Percentiles rank a stretch among this genome's conserved stretches.
Evolutionary conservation across 2,888 invertebrate genomes (phyloP).

Genomic region (Nowickia ferox): DNA sequence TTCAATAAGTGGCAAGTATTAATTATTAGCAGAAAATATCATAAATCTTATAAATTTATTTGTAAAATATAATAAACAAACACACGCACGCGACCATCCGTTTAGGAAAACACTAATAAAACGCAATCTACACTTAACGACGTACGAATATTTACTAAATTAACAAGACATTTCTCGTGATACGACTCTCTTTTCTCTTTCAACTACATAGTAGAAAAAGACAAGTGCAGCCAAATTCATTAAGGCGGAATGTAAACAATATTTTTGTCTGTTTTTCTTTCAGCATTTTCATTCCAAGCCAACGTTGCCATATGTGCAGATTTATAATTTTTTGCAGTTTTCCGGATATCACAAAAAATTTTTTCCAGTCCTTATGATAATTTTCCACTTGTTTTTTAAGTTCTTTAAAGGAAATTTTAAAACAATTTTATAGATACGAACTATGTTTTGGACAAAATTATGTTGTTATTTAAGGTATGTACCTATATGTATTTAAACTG

Average conservation of each 20-base stretch:
- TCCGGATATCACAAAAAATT: too few species aligned
- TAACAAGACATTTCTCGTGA: slow-evolving; percentile 12
- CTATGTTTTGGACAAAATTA: too few species aligned
- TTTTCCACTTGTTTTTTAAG: too few species aligned
- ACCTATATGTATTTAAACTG: too few species aligned
- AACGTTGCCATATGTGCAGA: neutral
- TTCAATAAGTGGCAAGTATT: slow-evolving; percentile 58
- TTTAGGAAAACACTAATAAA: slow-evolving; percentile 34
- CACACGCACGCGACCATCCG: slow-evolving; percentile 53
- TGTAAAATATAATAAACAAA: slow-evolving; percentile 42
- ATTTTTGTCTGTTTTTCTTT: slow-evolving; percentile 27
- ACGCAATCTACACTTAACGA: slow-evolving; percentile 65
- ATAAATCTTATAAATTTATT: slow-evolving; percentile 43
- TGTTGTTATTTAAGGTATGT: too few species aligned
- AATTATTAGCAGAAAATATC: slow-evolving; percentile 13
- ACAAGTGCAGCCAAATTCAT: slow-evolving; percentile 62
- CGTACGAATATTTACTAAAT: slow-evolving; percentile 72
- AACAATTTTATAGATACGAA: too few species aligned
- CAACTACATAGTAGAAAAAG: neutral
- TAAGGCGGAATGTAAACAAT: slow-evolving; percentile 39
- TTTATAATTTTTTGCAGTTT: neutral
- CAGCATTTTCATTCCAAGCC: neutral
- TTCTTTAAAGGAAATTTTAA: too few species aligned
- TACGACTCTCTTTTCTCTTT: neutral
- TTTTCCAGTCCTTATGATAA: too few species aligned